Evolutionary conservation across 2,888 invertebrate genomes (phyloP).

Genomic region (Campoplex nolae): DNA sequence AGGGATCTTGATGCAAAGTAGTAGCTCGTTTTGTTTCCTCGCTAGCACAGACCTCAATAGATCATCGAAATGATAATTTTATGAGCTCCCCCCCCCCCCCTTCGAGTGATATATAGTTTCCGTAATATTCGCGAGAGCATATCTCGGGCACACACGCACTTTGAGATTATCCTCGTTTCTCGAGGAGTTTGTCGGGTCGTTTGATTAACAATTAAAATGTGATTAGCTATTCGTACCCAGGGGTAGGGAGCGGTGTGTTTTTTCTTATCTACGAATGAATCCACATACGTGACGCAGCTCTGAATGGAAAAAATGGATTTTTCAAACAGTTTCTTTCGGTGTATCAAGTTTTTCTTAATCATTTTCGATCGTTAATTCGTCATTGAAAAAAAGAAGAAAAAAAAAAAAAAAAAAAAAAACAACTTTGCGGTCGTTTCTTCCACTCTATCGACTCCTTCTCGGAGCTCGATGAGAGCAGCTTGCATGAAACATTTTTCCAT

Average conservation of each 20-base stretch:
- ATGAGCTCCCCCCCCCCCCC: not conserved
- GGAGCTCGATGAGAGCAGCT: not conserved
- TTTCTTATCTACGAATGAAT: not conserved
- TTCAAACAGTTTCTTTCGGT: not conserved
- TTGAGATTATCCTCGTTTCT: not conserved
- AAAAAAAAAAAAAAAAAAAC: not conserved
- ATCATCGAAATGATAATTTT: constrained; percentile 59
- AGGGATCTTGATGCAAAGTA: constrained; percentile 1
- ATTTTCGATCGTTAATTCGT: not conserved
- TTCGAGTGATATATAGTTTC: constrained; percentile 34
- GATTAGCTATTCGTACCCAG: constrained; percentile 54
- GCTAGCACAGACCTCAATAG: constrained; percentile 2
- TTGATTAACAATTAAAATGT: constrained; percentile 67
- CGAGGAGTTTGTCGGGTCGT: not conserved
- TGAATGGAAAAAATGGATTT: not conserved
- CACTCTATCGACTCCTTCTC: too few relatives aligned
- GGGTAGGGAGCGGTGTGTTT: not conserved
- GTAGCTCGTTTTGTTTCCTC: not conserved
- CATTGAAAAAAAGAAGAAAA: too few relatives aligned
- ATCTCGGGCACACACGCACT: constrained; percentile 37
- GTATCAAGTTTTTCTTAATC: not conserved
- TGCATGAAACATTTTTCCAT: not conserved
- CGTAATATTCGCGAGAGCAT: constrained; percentile 28
- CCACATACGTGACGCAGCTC: not conserved
- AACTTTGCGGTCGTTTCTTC: not conserved